Evolutionary conservation across 2,797 vertebrate genomes (phyloP), one percentile per base, ranked within the genome.

Genomic region (Cyprinella venusta): DNA sequence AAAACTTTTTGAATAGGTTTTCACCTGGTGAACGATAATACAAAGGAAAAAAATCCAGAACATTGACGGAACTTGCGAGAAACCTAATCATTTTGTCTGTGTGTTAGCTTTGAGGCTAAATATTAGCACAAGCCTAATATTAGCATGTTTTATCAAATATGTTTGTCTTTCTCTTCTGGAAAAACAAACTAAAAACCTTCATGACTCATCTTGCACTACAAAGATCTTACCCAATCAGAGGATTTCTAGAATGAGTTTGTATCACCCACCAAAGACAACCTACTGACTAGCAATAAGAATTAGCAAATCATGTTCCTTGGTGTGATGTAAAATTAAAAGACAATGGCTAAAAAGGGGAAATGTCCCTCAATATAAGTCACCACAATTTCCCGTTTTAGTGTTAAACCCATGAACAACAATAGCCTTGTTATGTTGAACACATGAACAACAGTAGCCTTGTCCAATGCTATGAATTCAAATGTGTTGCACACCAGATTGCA

Each of bases 401-500:
- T 19, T 18, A 21, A 59, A 59, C 26, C n/a, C 15, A 9, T 30
- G 24, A 77, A 45, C 75, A 63, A 48, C 59, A 45, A 26, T 26
- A 63, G 19, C 50, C 26, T 61, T 8, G 26, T 30, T 30, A 30
- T 67, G 18, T 19, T 18, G 13, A 59, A 59, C 26, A 36, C 15
- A 9, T 30, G 24, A 77, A 45, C 75, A 63, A 48, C 59, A 45
- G 19, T 26, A 63, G 19, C 50, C 26, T 61, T 8, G 26, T 30
- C 26, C 18, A n/a, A 15, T 80, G 71, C 65, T 65, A 26, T 26
- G 56, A 71, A 81, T 63, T 81, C 19, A 72, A 30, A 80, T 42
- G 54, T 59, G 63, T 10, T 19, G 2, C 13, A 70, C 82, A 84
- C 36, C 69, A 79, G 69, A 75, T 63, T 15, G 54, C 24, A 26